Evolutionary conservation across 2,888 invertebrate genomes (phyloP).

Genomic region (Chrysotoxum bicinctum): DNA sequence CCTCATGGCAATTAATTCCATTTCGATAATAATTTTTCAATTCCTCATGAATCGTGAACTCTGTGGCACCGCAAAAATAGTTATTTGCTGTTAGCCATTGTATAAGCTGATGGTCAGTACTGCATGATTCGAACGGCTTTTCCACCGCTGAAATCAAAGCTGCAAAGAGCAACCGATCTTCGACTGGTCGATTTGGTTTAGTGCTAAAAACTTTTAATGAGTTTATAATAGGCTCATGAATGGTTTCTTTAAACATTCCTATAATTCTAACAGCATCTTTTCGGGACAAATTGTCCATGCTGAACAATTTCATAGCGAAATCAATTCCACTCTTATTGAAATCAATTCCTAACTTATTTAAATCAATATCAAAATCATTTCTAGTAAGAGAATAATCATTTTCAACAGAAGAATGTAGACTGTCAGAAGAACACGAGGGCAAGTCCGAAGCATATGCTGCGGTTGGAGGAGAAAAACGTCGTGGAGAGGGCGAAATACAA

Average conservation of each 20-base stretch:
- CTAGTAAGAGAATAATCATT: neutral
- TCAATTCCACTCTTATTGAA: neutral
- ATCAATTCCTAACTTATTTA: too few species aligned
- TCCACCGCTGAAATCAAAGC: too few species aligned
- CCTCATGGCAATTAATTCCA: too few species aligned
- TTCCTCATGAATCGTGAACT: too few species aligned
- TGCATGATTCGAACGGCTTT: too few species aligned
- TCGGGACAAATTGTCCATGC: conserved; percentile 6
- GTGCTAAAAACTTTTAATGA: neutral
- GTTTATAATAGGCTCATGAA: neutral
- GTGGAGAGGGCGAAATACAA: neutral
- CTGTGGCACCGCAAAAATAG: too few species aligned
- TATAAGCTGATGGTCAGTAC: too few species aligned
- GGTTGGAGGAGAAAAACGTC: neutral
- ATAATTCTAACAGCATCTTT: neutral
- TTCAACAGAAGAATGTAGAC: neutral
- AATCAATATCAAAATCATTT: neutral
- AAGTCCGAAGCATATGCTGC: neutral
- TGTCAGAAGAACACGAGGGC: neutral
- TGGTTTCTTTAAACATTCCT: neutral
- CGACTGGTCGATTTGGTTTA: neutral
- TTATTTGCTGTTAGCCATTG: too few species aligned
- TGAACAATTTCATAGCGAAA: conserved; percentile 4
- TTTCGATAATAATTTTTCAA: too few species aligned
- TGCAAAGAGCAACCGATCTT: too few species aligned